Evolutionary conservation across 2,888 invertebrate species (phyloP).

Genomic region (Drosophila antonietae): DNA sequence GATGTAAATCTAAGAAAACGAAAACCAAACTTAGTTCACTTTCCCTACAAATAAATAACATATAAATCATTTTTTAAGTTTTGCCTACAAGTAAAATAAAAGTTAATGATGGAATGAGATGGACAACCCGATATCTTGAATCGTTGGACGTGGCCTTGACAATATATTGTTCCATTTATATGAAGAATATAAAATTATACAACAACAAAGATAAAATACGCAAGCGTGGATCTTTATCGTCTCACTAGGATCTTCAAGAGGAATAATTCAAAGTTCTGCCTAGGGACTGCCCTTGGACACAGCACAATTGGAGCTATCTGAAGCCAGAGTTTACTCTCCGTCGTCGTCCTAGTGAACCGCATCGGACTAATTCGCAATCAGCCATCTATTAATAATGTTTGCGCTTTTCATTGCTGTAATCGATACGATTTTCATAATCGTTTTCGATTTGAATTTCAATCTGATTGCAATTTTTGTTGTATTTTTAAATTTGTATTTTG

Average conservation of each 20-base stretch:
- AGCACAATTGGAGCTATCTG: not conserved
- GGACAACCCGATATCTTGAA: not conserved
- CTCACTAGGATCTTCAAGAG: rapidly evolving
- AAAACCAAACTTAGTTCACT: too few relatives aligned
- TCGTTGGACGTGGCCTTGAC: not conserved
- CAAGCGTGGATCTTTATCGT: not conserved
- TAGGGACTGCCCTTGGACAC: not conserved
- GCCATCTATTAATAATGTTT: constrained; percentile 37
- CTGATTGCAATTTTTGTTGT: constrained; percentile 26
- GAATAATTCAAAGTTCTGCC: not conserved
- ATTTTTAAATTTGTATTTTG: constrained; percentile 50
- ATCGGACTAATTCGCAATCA: not conserved
- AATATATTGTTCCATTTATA: not conserved
- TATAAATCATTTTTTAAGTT: too few relatives aligned
- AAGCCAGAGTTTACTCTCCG: not conserved
- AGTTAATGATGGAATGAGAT: not conserved
- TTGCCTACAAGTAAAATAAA: too few relatives aligned
- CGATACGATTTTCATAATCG: constrained; percentile 62
- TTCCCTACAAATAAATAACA: too few relatives aligned
- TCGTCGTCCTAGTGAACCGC: not conserved
- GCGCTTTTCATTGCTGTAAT: constrained; percentile 56
- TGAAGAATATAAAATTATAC: too few relatives aligned
- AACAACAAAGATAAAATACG: too few relatives aligned
- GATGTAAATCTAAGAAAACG: too few relatives aligned
- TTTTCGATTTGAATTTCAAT: constrained; percentile 39